Percentiles rank a stretch among this genome's conserved stretches.
Evolutionary conservation across 2,888 invertebrate genomes (phyloP).

Genomic region (Cheilosia scutellata): DNA sequence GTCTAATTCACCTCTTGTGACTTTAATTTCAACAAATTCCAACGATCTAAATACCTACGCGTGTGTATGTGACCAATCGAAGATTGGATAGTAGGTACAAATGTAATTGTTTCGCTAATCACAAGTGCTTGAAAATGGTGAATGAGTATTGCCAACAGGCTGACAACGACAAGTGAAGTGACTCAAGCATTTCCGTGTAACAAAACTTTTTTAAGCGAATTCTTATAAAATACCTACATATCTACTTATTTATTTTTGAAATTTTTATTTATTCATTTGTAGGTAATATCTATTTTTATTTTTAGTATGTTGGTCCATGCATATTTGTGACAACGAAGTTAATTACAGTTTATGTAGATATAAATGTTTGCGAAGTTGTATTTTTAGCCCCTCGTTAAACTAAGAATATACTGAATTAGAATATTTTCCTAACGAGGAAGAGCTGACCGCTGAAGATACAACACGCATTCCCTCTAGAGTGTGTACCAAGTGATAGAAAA

Average conservation of each 20-base stretch:
- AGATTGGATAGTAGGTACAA: slow-evolving; percentile 56
- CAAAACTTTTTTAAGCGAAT: slow-evolving; percentile 8
- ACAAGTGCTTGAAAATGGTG: slow-evolving; percentile 10
- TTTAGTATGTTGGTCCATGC: slow-evolving; percentile 16
- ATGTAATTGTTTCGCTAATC: slow-evolving; percentile 33
- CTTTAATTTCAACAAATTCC: slow-evolving; percentile 5
- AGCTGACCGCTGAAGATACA: slow-evolving; percentile 12
- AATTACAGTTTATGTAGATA: slow-evolving; percentile 3
- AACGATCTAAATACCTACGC: slow-evolving; percentile 60
- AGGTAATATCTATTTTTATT: slow-evolving; percentile 40
- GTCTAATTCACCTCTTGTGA: background rate
- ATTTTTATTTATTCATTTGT: slow-evolving; percentile 18
- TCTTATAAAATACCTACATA: slow-evolving; percentile 9
- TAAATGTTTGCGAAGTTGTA: slow-evolving; percentile 64
- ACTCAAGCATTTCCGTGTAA: slow-evolving; percentile 36
- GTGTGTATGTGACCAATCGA: slow-evolving; percentile 46
- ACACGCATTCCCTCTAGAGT: slow-evolving; percentile 37
- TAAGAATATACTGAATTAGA: slow-evolving; percentile 54
- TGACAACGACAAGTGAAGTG: background rate
- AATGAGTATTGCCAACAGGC: slow-evolving; percentile 38
- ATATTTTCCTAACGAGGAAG: slow-evolving; percentile 45
- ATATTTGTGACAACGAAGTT: slow-evolving; percentile 35
- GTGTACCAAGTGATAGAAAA: slow-evolving; percentile 47
- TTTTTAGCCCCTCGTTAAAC: slow-evolving; percentile 62
- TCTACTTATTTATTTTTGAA: background rate